Percentiles rank a stretch among this genome's conserved stretches.
Conservation (phyloP, 2,113 vertebrate genomes). For the Centropus bengalensis region DNA sequence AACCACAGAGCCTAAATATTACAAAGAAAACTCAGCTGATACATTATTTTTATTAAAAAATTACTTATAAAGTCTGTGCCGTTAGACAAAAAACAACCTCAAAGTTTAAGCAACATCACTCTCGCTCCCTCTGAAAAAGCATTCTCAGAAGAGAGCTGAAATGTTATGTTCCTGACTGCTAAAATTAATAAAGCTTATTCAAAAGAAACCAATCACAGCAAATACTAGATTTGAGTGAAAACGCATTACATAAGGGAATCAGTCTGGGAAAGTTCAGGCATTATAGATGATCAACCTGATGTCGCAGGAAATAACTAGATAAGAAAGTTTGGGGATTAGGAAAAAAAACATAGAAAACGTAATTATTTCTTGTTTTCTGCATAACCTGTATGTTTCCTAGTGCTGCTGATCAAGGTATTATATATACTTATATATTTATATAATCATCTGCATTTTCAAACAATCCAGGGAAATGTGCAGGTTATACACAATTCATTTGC, state of each 20-base stretch:
- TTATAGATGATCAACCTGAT: background rate
- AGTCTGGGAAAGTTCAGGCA: background rate
- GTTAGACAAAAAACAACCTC: background rate
- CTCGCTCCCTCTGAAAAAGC: background rate
- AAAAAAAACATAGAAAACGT: background rate
- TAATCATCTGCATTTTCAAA: background rate
- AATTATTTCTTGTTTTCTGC: background rate
- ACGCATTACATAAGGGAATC: background rate
- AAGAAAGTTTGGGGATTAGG: background rate
- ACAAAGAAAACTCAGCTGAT: constrained; percentile 15
- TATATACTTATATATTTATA: background rate
- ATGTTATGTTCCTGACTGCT: background rate
- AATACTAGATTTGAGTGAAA: background rate
- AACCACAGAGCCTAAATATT: constrained; percentile 46
- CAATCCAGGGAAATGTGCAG: background rate
- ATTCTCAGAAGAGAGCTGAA: background rate
- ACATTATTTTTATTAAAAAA: background rate
- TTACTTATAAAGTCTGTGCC: background rate
- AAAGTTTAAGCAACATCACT: background rate
- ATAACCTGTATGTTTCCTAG: background rate
- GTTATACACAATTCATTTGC: background rate
- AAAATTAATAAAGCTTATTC: background rate
- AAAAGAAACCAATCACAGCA: background rate
- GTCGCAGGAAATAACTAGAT: background rate
- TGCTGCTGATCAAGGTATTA: background rate